These are phyloP conservation scores for Uropsilus gracilis DNA, from an alignment of 2,113 vertebrate genomes.

Conservation along the genomic window DNA sequence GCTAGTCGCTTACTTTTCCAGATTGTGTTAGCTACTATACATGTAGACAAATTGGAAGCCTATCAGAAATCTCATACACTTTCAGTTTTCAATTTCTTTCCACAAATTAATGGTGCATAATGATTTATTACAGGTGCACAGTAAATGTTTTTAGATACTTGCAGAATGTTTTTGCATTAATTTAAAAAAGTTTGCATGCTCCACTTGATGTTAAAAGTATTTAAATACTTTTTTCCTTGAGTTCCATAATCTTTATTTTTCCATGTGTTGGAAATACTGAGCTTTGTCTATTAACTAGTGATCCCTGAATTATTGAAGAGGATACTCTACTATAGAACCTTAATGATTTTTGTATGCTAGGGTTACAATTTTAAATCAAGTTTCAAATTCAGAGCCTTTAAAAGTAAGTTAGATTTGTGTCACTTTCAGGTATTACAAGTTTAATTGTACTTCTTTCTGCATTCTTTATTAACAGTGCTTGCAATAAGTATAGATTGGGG, in stretches of 20 bases:
- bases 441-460: neutral
- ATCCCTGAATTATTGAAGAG: slow-evolving; percentile 32
- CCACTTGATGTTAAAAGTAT: neutral
- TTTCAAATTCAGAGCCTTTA: slow-evolving; percentile 24
- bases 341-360: neutral
- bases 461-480: neutral
- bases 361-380: neutral
- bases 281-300: neutral
- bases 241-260: slow-evolving; percentile 53
- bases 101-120: slow-evolving; percentile 34
- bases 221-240: slow-evolving; percentile 9
- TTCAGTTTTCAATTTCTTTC: neutral
- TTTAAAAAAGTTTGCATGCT: slow-evolving; percentile 40
- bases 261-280: slow-evolving; percentile 22
- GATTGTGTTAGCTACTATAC: slow-evolving; percentile 19
- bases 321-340: neutral
- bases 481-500: slow-evolving; percentile 9
- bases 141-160: slow-evolving; percentile 42
- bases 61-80: neutral
- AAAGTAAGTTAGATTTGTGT: slow-evolving; percentile 29
- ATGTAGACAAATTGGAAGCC: neutral
- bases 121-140: slow-evolving; percentile 26
- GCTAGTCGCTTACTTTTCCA: slow-evolving; percentile 8
- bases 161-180: neutral
- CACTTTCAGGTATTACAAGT: neutral